phyloP scores from a whole-genome alignment of 2,888 invertebrate genomes.

The Proisotoma minuta region DNA sequence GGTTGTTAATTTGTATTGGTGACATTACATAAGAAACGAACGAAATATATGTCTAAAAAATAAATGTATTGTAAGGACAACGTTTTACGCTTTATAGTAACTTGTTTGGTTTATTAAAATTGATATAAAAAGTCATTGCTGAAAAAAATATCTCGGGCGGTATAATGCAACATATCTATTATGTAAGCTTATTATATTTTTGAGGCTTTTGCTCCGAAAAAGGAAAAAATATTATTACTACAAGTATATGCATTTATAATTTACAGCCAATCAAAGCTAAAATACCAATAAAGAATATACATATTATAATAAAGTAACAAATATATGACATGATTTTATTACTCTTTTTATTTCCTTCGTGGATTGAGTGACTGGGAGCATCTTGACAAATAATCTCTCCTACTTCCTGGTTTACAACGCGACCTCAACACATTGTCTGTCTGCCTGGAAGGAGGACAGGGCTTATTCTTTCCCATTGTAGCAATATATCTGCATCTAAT shows the following conservation, averaged over 20 bases:
- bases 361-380: slow-evolving; percentile 32
- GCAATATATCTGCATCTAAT: neutral
- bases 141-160: too few relatives aligned
- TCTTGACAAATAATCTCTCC: slow-evolving; percentile 27
- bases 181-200: slow-evolving; percentile 1
- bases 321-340: too few relatives aligned
- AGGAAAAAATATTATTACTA: too few relatives aligned
- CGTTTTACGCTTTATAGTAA: slow-evolving; percentile 12
- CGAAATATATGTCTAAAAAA: neutral
- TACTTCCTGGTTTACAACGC: slow-evolving; percentile 36
- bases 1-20: neutral
- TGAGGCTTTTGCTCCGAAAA: neutral
- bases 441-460: neutral
- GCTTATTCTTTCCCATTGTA: slow-evolving; percentile 20
- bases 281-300: too few relatives aligned
- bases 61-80: slow-evolving; percentile 13
- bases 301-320: too few relatives aligned
- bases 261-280: neutral
- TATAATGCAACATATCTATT: neutral
- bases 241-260: slow-evolving; percentile 1
- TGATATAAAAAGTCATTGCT: neutral
- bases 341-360: slow-evolving; percentile 6
- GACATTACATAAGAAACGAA: slow-evolving; percentile 1
- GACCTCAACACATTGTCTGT: neutral
- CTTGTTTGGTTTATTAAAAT: too few relatives aligned